Percentiles rank a stretch among this genome's conserved stretches.
phyloP scores from a whole-genome alignment of 2,113 vertebrate genomes.

The Myocastor coypus region DNA sequence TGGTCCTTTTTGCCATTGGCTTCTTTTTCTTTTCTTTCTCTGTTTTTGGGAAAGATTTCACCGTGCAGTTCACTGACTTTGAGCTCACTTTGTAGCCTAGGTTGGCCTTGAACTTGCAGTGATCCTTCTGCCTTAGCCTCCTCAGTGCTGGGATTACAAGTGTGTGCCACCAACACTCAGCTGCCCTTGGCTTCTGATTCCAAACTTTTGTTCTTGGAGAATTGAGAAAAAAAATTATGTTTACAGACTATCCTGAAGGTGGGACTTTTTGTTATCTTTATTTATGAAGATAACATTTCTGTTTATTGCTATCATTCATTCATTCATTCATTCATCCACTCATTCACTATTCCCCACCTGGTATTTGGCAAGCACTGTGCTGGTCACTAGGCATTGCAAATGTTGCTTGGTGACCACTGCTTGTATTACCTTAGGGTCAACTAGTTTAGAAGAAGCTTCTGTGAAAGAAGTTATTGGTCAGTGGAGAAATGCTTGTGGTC shows the following conservation, averaged over 20 bases:
- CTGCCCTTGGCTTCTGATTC: not conserved
- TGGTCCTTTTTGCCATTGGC: not conserved
- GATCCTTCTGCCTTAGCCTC: not conserved
- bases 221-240: not conserved
- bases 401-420: not conserved
- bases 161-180: not conserved
- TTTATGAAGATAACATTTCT: not conserved
- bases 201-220: not conserved
- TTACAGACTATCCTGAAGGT: not conserved
- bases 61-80: not conserved
- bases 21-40: not conserved
- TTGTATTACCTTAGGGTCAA: not conserved
- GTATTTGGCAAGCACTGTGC: not conserved
- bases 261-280: not conserved
- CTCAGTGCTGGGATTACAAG: not conserved
- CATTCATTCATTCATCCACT: not conserved
- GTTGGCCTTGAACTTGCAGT: not conserved
- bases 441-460: not conserved
- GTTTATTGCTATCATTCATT: not conserved
- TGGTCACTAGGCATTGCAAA: not conserved
- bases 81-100: not conserved
- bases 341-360: not conserved
- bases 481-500: constrained; percentile 18
- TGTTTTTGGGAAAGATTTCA: not conserved
- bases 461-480: not conserved